Evolutionary conservation across 2,113 vertebrate species (phyloP), one percentile per base, ranked within the genome.

Genomic region (Lagopus muta): DNA sequence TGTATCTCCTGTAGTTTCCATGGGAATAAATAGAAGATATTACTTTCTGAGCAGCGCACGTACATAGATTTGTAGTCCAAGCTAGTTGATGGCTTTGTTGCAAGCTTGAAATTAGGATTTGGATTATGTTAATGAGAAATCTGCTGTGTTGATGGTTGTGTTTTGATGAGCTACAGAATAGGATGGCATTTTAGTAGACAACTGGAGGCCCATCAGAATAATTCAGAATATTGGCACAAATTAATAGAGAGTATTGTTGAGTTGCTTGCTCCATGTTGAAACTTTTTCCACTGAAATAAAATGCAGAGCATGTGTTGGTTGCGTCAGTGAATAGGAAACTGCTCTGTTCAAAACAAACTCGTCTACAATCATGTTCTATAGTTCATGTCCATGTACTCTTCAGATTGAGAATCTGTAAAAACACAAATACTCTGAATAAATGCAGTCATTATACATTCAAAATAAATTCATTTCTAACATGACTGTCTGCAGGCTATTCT

Each of bases 321-420:
- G 48, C 48, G 43, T 57, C 38, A 57, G 52, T 47, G 43, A 7
- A 27, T 72, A 65, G 81, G 47, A 45, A 86, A 10, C 34, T 74
- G 20, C 28, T 11, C 5, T 89, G 43, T 67, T 94, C 65, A 85
- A 73, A 78, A 34, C 22, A 20, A 79, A 13, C 54, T 13, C 61
- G 17, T 48, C 48, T 84, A 0, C 1, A 2, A 2, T 40, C n/a
- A 50, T 0, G 0, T 15, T 88, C 91, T 89, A 30, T 19, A 15
- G 52, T 54, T 54, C 15, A 14, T 65, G 43, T 72, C 88, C 75
- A 42, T 71, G 13, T 70, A 14, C 13, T 79, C 36, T 85, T 12
- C 75, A 89, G 67, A 40, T 40, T 82, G 24, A 62, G 47, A 75
- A 52, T 85, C 66, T 82, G 64, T 61, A 89, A 86, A 89, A 89